phyloP scores from a whole-genome alignment of 2,797 vertebrate genomes.

The Rhyacichthys aspro region DNA sequence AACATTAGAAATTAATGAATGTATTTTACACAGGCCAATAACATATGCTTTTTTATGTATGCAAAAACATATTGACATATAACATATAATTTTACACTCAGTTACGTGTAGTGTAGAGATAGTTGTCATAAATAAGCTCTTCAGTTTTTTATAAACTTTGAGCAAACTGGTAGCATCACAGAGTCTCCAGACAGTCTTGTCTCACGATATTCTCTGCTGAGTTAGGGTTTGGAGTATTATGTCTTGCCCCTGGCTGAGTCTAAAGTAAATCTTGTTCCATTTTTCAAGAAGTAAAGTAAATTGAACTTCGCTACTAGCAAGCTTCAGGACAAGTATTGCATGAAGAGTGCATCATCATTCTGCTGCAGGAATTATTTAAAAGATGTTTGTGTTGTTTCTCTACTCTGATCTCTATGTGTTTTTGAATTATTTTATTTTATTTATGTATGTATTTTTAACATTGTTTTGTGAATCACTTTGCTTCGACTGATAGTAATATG shows the following conservation, averaged over 20 bases:
- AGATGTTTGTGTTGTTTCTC: slow-evolving; percentile 20
- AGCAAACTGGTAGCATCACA: slow-evolving; percentile 42
- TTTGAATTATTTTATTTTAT: no score
- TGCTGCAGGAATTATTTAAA: slow-evolving; percentile 39
- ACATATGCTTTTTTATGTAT: no score
- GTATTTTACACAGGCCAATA: no score
- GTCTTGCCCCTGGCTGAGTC: slow-evolving; percentile 50
- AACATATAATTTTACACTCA: no score
- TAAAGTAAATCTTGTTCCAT: slow-evolving; percentile 53
- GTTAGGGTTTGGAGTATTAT: slow-evolving; percentile 46
- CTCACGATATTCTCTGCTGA: slow-evolving; percentile 47
- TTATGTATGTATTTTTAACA: no score
- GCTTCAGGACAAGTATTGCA: slow-evolving; percentile 40
- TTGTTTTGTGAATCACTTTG: no score
- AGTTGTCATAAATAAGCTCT: no score
- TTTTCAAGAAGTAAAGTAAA: slow-evolving; percentile 54
- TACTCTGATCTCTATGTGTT: background rate
- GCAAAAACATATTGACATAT: no score
- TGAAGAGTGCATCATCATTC: slow-evolving; percentile 45
- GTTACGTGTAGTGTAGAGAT: no score
- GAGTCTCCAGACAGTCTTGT: slow-evolving; percentile 34
- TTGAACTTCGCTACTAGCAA: slow-evolving; percentile 29
- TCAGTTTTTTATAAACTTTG: slow-evolving; percentile 9
- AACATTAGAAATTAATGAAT: no score
- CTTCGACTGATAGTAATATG: no score